These are phyloP conservation scores for Okamejei kenojei DNA, from an alignment of 2,797 vertebrate genomes.

Conservation along the genomic window DNA sequence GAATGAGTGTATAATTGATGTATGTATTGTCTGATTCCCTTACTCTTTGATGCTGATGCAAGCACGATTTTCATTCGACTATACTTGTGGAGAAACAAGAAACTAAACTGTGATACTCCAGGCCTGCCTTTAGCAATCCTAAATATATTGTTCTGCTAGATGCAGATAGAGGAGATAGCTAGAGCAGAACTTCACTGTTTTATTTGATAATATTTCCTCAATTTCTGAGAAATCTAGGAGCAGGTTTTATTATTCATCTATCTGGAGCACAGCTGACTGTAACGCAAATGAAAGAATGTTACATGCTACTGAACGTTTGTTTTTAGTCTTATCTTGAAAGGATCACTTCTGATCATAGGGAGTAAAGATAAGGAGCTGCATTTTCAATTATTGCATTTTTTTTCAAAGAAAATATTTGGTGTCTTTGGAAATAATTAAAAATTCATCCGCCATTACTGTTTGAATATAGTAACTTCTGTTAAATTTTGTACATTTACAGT, in stretches of 20 bases:
- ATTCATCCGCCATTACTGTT: neutral
- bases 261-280: neutral
- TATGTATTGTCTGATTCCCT: too few species aligned
- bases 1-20: too few species aligned
- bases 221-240: neutral
- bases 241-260: neutral
- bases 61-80: too few species aligned
- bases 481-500: neutral
- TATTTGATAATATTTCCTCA: neutral
- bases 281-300: neutral
- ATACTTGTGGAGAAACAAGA: too few species aligned
- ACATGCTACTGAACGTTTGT: neutral
- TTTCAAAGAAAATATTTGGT: too few species aligned
- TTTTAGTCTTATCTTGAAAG: neutral
- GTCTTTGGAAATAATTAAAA: neutral
- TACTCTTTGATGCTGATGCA: too few species aligned
- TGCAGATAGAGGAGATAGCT: neutral
- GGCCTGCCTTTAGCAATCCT: neutral
- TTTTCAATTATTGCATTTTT: too few species aligned
- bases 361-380: too few species aligned
- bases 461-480: neutral
- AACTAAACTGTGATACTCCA: neutral
- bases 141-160: neutral
- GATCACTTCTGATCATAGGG: too few species aligned
- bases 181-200: neutral